Conservation (phyloP, 2,888 invertebrate genomes). For the Marasmarcha lunaedactyla region DNA sequence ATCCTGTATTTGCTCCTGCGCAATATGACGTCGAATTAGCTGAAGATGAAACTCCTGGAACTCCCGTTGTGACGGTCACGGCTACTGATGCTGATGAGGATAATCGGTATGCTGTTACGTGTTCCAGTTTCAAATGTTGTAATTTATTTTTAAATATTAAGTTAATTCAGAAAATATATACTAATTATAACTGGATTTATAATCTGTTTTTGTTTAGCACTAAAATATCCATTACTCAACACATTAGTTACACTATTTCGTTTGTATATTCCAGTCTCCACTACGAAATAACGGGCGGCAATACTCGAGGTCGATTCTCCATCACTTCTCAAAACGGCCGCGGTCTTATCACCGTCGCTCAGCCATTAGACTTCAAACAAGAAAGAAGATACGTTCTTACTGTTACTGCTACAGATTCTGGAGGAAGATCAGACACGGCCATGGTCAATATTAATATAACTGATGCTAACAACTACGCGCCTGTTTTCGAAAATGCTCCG, state of each 20-base stretch:
- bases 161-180: background rate
- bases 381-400: conserved; percentile 90
- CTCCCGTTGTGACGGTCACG: conserved; percentile 88
- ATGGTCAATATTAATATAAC: conserved; percentile 93
- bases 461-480: conserved; percentile 94
- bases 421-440: conserved; percentile 88
- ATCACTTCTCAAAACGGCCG: conserved; percentile 91
- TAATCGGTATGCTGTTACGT: conserved; percentile 42
- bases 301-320: conserved; percentile 87
- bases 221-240: too few species aligned
- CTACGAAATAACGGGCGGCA: conserved; percentile 88
- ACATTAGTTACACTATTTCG: too few species aligned
- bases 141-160: background rate
- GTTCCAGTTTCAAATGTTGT: background rate
- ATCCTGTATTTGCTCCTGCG: conserved; percentile 93
- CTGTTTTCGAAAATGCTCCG: conserved; percentile 93
- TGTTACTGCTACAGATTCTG: conserved; percentile 89
- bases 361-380: conserved; percentile 92
- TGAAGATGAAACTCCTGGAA: conserved; percentile 92
- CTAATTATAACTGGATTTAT: too few species aligned
- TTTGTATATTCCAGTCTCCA: conserved; percentile 75
- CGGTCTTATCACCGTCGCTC: conserved; percentile 88
- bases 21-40: conserved; percentile 91
- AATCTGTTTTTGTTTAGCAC: too few species aligned
- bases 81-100: conserved; percentile 94